Base-by-base conservation (phyloP, 2,797 vertebrate species). In the Oophaga sylvatica region DNA sequence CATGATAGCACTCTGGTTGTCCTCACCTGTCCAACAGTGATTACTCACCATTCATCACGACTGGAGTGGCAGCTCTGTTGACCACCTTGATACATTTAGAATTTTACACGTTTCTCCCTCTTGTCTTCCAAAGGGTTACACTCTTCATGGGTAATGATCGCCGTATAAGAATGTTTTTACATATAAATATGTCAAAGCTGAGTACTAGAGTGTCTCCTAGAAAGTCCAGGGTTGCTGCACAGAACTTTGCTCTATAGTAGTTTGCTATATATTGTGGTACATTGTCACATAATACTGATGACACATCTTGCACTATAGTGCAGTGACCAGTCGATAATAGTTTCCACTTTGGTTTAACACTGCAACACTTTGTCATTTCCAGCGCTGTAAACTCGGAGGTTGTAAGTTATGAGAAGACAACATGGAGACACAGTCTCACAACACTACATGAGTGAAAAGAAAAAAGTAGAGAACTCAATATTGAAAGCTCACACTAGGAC, bases 341-440 rank as follows among this genome's bases (percentile, higher is more conserved):
- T 22, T 68, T 70, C 29, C 53, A 17, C 29, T 41, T 35, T 70
- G 53, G 71, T 86, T 31, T 71, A 59, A 83, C 29, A 17, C n/a
- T 35, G 26, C 35, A 90, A 81, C 91, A 89, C 94, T 45, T 92
- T 89, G 60, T 92, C 92, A 92, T 89, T 78, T 92, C 81, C 89
- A 98, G 97, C 95, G 95, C 90, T 94, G 94, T 92, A 93, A 92
- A 93, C 93, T 93, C 95, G 95, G 94, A 95, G 94, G 95, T 94
- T 93, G 94, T 97, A 96, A 97, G 98, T 97, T 97, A 99, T 99
- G 98, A 97, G 91, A 96, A 95, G 95, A 94, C 93, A 95, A 93
- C 95, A 99, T 99, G 98, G 98, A 99, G 96, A 96, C 97, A 90
- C 97, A 99, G 94, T 97, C 97, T 95, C 98, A 97, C 94, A 97